Base-by-base conservation (phyloP, 2,888 invertebrate species). In the Ochropleura leucogaster region DNA sequence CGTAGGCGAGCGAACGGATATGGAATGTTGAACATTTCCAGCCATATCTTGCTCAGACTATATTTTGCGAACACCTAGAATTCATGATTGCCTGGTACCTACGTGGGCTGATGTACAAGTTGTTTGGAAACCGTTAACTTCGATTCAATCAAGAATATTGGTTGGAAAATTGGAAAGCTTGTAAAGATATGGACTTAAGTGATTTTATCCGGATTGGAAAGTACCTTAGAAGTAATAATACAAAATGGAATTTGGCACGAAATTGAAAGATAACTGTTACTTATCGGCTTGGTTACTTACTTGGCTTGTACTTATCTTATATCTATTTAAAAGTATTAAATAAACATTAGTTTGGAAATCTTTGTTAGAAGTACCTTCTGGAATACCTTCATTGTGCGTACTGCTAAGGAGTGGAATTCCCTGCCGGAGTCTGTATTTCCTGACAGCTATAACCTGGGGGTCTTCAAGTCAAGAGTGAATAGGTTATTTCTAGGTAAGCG, bases 11-110 rank as follows among this genome's bases (percentile, higher is more conserved):
- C 72, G 80, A 86, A 83, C 87, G 91, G 91, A 89, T 90, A 88
- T 90, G 86, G 89, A 86, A 85, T 84, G 80, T 76, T 82, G 81
- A 84, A 84, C 83, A 82, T 84, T 80, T 68, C 72, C 66, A 65
- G 57, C 72, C 66, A 80, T 83, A 86, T 74, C 65, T 85, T 70
- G 64, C 68, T 65, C 69, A 80, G 44, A 40, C 40, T 68, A 47
- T 71, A 72, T 68, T 68, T 84, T 63, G 30, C 66, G 47, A 77
- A 72, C 72, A 77, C 63, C 81, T 77, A 44, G 84, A 75, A 78
- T 87, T 88, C 85, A 88, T 89, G 87, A 80, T 73, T 42, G 74
- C 88, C 86, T 91, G 68, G 90, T 91, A 82, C 76, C 82, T 75
- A 89, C 84, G 70, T 77, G 83, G 49, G 68, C 20, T 72, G 74